These are phyloP conservation scores for Ormia ochracea DNA, from an alignment of 2,888 invertebrate species.

Conservation along the genomic window DNA sequence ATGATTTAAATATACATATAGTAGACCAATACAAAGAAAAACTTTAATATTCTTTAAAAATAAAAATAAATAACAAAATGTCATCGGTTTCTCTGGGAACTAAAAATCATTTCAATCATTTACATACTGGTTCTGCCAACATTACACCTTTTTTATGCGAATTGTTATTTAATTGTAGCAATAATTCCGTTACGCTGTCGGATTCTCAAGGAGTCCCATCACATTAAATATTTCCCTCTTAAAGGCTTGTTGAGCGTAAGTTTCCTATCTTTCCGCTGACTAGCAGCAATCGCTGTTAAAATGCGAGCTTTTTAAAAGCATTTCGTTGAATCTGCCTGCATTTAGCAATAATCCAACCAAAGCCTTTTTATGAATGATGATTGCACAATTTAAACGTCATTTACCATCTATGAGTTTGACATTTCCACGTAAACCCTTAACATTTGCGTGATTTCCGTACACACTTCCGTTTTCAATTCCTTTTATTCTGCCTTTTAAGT, in stretches of 20 bases:
- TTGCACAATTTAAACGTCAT: conserved; percentile 41
- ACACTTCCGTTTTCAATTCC: conserved; percentile 57
- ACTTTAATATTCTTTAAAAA: no score
- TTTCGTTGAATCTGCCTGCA: not conserved
- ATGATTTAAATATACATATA: no score
- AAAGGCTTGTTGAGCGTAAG: not conserved
- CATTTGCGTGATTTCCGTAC: conserved; percentile 59
- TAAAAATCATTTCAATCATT: no score
- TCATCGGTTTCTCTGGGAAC: no score
- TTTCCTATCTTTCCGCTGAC: not conserved
- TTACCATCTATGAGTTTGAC: conserved; percentile 55
- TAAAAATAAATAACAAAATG: no score
- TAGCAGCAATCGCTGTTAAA: not conserved
- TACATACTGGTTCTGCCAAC: no score
- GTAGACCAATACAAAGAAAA: no score
- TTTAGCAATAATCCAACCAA: not conserved
- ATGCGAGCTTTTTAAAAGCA: not conserved
- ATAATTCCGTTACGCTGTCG: no score
- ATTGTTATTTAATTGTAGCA: no score
- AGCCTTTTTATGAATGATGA: conserved; percentile 30
- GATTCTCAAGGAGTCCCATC: no score
- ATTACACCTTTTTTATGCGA: no score
- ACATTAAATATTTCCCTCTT: not conserved
- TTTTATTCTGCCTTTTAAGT: conserved; percentile 23
- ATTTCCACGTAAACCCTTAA: conserved; percentile 61